Conservation (phyloP, 92 coral and sea anemone genomes). For the Metridium senile region DNA sequence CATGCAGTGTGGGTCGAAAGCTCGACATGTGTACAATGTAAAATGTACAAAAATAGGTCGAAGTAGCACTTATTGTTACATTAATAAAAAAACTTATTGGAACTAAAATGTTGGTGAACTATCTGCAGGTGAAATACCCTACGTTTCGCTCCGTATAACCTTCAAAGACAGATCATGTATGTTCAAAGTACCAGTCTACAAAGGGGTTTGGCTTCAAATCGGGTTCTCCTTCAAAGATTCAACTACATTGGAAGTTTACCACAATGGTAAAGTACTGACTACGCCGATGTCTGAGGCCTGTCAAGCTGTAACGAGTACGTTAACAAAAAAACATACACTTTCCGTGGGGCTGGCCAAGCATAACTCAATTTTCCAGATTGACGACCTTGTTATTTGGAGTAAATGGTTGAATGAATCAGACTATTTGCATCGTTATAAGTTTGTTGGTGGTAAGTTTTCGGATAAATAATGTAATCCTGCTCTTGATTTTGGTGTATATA, state of each 20-base stretch:
- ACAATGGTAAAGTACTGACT: slow-evolving; percentile 8
- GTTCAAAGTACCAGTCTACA: slow-evolving; percentile 1
- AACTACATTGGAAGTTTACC: slow-evolving; percentile 13
- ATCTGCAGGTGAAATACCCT: slow-evolving; percentile 21
- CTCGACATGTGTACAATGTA: too few species aligned
- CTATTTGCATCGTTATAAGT: slow-evolving; percentile 1
- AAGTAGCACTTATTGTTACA: too few species aligned
- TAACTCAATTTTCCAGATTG: slow-evolving; percentile 16
- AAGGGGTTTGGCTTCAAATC: slow-evolving; percentile 21
- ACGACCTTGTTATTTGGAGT: slow-evolving; percentile 38
- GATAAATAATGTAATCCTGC: too few species aligned
- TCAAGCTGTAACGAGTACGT: background rate
- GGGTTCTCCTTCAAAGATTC: slow-evolving; percentile 33
- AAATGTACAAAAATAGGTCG: too few species aligned
- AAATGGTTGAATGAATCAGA: slow-evolving; percentile 33
- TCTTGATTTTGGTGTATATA: too few species aligned
- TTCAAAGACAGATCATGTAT: slow-evolving; percentile 13
- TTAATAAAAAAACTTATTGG: too few species aligned
- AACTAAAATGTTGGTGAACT: too few species aligned
- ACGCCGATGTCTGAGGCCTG: slow-evolving; percentile 1
- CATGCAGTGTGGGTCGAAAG: too few species aligned
- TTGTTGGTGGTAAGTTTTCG: background rate
- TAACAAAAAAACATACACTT: background rate
- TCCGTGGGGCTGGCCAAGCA: slow-evolving; percentile 13
- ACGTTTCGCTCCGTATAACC: slow-evolving; percentile 18